Evolutionary conservation across 2,113 vertebrate genomes (phyloP).

Genomic region (Mesembrinibis cayennensis): DNA sequence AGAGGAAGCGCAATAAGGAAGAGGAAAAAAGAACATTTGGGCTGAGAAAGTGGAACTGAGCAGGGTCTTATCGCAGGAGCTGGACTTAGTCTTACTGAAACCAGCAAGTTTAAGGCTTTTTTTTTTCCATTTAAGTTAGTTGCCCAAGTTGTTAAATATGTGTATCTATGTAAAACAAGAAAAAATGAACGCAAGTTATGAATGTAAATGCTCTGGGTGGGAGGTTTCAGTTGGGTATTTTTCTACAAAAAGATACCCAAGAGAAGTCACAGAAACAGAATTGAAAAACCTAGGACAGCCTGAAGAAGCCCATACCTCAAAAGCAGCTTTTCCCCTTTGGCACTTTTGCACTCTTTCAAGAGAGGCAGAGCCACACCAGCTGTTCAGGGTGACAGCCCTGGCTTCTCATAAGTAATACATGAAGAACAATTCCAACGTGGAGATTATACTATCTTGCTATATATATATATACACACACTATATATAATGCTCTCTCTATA

Average conservation of each 20-base stretch:
- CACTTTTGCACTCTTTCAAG: not conserved
- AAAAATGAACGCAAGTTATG: not conserved
- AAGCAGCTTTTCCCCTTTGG: not conserved
- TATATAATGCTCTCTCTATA: too few relatives aligned
- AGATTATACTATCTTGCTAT: not conserved
- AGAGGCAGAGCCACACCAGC: not conserved
- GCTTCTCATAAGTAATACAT: not conserved
- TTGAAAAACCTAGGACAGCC: not conserved
- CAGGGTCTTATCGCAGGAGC: not conserved
- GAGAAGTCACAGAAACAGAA: not conserved
- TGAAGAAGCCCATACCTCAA: not conserved
- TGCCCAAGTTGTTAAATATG: not conserved
- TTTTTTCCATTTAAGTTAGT: not conserved
- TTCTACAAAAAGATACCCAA: not conserved
- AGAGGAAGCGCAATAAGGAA: not conserved
- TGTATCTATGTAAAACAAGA: not conserved
- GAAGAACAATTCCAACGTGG: not conserved
- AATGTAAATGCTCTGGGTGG: not conserved
- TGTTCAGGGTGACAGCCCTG: not conserved
- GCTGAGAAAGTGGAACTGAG: not conserved
- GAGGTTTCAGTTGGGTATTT: not conserved
- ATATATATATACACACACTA: too few relatives aligned
- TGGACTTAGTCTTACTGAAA: not conserved
- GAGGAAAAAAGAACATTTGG: not conserved
- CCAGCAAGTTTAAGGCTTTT: not conserved